Percentiles rank a stretch among this genome's conserved stretches.
phyloP scores from a whole-genome alignment of 2,888 invertebrate genomes.

The Dioctria linearis region DNA sequence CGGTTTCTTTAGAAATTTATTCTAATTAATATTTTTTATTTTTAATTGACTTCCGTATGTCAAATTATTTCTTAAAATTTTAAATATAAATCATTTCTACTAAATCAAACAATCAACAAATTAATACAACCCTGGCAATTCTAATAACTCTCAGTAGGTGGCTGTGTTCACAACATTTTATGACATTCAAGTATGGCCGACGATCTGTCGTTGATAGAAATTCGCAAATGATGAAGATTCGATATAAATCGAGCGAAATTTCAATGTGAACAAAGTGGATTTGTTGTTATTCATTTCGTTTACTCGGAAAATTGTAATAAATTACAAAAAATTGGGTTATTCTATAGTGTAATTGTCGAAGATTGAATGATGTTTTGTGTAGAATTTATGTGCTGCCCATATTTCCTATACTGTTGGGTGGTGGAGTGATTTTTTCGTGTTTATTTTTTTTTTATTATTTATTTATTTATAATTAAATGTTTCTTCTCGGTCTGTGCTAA shows the following conservation, averaged over 20 bases:
- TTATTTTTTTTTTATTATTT: constrained; percentile 11
- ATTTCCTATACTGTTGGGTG: constrained; percentile 6
- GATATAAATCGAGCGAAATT: constrained; percentile 40
- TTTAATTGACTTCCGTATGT: too few species aligned
- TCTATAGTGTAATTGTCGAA: constrained; percentile 20
- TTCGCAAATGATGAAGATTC: constrained; percentile 56
- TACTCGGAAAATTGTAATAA: constrained; percentile 32
- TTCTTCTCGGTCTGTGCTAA: not conserved
- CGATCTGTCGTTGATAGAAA: constrained; percentile 52
- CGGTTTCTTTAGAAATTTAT: too few species aligned
- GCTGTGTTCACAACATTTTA: constrained; percentile 20
- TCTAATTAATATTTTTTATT: too few species aligned
- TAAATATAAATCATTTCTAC: too few species aligned
- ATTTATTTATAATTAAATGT: not conserved
- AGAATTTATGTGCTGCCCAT: constrained; percentile 34
- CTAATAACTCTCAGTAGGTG: too few species aligned
- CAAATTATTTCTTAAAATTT: too few species aligned
- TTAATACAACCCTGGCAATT: too few species aligned
- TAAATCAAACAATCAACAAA: too few species aligned
- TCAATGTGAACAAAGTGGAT: constrained; percentile 27
- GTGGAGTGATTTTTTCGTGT: constrained; percentile 24
- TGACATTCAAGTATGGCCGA: constrained; percentile 55
- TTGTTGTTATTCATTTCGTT: not conserved
- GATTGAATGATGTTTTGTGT: constrained; percentile 54
- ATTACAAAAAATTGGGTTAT: constrained; percentile 4